phyloP scores from a whole-genome alignment of 2,888 invertebrate genomes.

The Molanna angustata region DNA sequence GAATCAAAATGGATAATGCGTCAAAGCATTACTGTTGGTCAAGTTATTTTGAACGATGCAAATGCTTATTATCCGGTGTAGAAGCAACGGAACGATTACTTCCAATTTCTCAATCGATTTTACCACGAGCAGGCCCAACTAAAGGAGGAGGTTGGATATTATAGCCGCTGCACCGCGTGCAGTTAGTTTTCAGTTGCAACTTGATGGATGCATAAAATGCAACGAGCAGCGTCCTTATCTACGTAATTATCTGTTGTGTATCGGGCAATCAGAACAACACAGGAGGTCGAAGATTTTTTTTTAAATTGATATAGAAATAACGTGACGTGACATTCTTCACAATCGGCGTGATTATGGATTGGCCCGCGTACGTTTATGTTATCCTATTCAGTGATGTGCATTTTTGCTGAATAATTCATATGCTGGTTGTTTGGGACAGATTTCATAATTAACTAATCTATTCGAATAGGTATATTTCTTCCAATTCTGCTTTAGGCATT shows the following conservation, averaged over 20 bases:
- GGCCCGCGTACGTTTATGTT: too few species aligned
- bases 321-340: constrained; percentile 26
- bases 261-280: constrained; percentile 28
- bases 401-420: too few species aligned
- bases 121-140: constrained; percentile 5
- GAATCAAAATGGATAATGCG: too few species aligned
- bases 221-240: constrained; percentile 27
- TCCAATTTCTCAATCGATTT: constrained; percentile 16
- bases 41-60: too few species aligned
- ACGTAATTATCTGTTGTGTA: constrained; percentile 29
- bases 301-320: constrained; percentile 31
- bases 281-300: constrained; percentile 32
- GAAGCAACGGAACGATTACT: background rate
- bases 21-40: too few species aligned
- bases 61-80: too few species aligned
- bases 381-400: too few species aligned
- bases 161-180: background rate
- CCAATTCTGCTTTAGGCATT: too few species aligned
- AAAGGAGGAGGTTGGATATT: too few species aligned
- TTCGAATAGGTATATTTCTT: too few species aligned
- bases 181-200: constrained; percentile 17
- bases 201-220: constrained; percentile 31
- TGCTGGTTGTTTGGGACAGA: too few species aligned
- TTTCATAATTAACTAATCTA: too few species aligned
- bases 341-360: constrained; percentile 15